Conservation (phyloP, 2,113 vertebrate genomes). For the Oceanodroma tethys region DNA sequence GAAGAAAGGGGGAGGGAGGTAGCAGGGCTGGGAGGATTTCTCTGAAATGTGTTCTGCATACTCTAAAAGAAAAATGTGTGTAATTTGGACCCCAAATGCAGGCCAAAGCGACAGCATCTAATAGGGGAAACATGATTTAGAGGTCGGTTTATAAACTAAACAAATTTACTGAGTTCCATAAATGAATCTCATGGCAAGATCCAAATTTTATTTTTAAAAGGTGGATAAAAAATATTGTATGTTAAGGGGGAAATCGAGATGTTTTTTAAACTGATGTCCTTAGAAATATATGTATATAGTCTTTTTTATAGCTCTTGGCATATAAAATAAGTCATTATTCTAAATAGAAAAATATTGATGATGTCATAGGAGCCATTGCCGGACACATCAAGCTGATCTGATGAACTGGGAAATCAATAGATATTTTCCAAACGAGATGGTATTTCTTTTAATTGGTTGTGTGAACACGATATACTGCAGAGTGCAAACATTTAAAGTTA, state of each 20-base stretch:
- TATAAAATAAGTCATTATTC: conserved; percentile 82
- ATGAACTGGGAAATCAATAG: conserved; percentile 80
- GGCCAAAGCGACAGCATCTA: conserved; percentile 61
- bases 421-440: conserved; percentile 78
- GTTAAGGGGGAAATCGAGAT: conserved; percentile 69
- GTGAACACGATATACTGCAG: conserved; percentile 65
- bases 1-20: neutral
- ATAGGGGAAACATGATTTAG: conserved; percentile 77
- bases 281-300: conserved; percentile 75
- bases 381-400: conserved; percentile 77
- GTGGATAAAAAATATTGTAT: conserved; percentile 72
- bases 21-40: neutral
- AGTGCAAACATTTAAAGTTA: conserved; percentile 62
- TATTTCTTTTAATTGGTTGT: conserved; percentile 79
- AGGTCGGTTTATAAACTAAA: conserved; percentile 72
- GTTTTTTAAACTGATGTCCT: conserved; percentile 67
- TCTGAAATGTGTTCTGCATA: conserved; percentile 71
- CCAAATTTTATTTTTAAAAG: conserved; percentile 66
- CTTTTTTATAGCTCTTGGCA: conserved; percentile 77
- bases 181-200: conserved; percentile 73
- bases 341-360: conserved; percentile 83
- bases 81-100: conserved; percentile 74
- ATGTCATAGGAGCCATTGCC: conserved; percentile 76
- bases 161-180: conserved; percentile 77
- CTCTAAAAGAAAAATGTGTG: conserved; percentile 68